Evolutionary conservation across 2,113 vertebrate genomes (phyloP), one percentile per base, ranked within the genome.

Genomic region (Corydoras sp.): DNA sequence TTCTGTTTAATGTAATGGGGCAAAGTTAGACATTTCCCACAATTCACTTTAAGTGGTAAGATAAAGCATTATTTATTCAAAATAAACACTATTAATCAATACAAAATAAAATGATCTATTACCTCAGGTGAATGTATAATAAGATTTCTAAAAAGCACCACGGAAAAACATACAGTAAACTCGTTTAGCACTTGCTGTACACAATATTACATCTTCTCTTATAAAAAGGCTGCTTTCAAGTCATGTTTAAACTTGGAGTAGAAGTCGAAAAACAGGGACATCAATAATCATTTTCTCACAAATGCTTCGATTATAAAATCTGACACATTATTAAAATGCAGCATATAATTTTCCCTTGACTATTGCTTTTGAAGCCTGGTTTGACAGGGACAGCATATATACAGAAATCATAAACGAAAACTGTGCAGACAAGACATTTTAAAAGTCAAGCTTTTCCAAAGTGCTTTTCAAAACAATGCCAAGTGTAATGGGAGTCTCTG

Each of bases 401-500:
- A 84, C 78, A 86, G 81, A 82, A 10, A 77, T 73, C 58, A 29
- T 68, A 81, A 81, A 77, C 71, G 74, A 81, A 77, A 74, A 56
- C 56, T 73, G 84, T 77, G 77, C 61, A 80, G 81, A 85, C 81
- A 77, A 76, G 64, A 81, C 81, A 77, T 76, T 78, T 76, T 82
- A 74, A 79, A 74, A 71, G 85, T 89, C 85, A 89, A 86, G 83
- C 88, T 85, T 77, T 76, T 83, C 80, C 75, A 89, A 90, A 90
- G 89, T 90, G 88, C 89, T 83, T 84, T 79, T 81, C 2, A 81
- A 69, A 77, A 66, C 43, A 67, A 69, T 49, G 77, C 18, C 18
- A 24, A 24, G 18, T 73, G 11, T 71, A 81, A 61, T 74, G 43
- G 62, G 62, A 68, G 67, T 80, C 63, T 72, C 76, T 81, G 74